Percentiles rank a stretch among this genome's conserved stretches.
Conservation (phyloP, 2,113 vertebrate species). For the Etia nguti region DNA sequence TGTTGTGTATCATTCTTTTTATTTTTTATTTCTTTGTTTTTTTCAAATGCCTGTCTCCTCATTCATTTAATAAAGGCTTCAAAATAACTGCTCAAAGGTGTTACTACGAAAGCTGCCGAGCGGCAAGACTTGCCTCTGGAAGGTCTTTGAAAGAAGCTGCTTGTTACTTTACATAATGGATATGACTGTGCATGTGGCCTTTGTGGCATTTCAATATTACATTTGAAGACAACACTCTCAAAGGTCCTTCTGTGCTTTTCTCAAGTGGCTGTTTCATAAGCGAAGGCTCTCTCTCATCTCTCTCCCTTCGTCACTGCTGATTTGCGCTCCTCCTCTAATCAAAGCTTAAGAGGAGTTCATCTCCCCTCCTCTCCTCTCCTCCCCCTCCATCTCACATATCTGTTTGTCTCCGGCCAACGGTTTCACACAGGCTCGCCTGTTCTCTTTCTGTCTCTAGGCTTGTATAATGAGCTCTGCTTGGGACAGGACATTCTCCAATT, state of each 20-base stretch:
- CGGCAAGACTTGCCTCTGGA: neutral
- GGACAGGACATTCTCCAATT: conserved; percentile 31
- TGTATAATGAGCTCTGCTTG: conserved; percentile 53
- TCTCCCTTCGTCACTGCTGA: neutral
- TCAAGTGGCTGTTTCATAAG: conserved; percentile 45
- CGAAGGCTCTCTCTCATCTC: conserved; percentile 13
- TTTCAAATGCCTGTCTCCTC: neutral
- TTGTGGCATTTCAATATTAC: neutral
- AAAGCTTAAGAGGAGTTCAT: neutral
- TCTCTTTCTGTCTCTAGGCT: conserved; percentile 26
- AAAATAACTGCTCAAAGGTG: neutral
- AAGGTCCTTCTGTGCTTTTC: neutral
- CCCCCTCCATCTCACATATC: conserved; percentile 10
- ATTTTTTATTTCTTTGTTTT: neutral
- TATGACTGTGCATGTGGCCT: neutral
- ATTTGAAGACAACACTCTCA: neutral
- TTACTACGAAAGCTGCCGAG: neutral
- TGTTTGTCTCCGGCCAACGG: conserved; percentile 31
- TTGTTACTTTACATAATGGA: neutral
- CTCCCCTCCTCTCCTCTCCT: neutral
- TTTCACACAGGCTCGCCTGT: conserved; percentile 55
- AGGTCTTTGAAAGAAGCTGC: neutral
- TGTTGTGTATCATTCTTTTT: neutral
- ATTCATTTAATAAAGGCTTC: neutral
- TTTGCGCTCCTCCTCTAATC: conserved; percentile 35